These are phyloP conservation scores for Acropora tenuis DNA, from an alignment of 64 coral and sea anemone species.

Conservation along the genomic window DNA sequence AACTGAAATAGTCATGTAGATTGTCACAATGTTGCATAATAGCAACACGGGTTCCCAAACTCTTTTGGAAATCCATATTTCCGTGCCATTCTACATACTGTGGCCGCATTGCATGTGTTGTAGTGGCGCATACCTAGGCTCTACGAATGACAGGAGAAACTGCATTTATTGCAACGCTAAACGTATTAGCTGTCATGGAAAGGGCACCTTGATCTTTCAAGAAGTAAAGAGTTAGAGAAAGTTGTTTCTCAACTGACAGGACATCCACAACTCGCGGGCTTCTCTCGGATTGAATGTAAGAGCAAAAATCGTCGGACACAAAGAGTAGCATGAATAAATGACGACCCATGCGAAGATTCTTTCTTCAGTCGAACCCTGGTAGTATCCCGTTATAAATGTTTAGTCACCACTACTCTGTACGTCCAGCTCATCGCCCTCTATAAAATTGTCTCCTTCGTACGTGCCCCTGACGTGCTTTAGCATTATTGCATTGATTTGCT, in stretches of 20 bases:
- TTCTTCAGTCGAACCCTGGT: conserved; percentile 48
- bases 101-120: conserved; percentile 31
- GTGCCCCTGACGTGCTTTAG: background rate
- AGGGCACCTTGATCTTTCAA: conserved; percentile 72
- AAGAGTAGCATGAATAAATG: conserved; percentile 24
- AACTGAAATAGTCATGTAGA: background rate
- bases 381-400: conserved; percentile 27
- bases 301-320: conserved; percentile 12
- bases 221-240: conserved; percentile 55
- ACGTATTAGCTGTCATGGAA: conserved; percentile 59
- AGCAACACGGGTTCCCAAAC: background rate
- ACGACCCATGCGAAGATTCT: conserved; percentile 32
- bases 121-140: conserved; percentile 17
- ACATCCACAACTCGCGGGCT: conserved; percentile 29
- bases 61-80: conserved; percentile 22
- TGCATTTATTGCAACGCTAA: conserved; percentile 44
- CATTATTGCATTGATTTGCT: background rate
- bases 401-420: conserved; percentile 34
- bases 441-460: conserved; percentile 22
- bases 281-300: conserved; percentile 12
- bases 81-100: conserved; percentile 36
- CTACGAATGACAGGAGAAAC: conserved; percentile 43
- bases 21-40: conserved; percentile 6
- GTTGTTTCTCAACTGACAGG: conserved; percentile 55
- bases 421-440: conserved; percentile 9